Evolutionary conservation across 92 coral and sea anemone species (phyloP), one percentile per base, ranked within the genome.

Genomic region (Parazoanthus swiftii): DNA sequence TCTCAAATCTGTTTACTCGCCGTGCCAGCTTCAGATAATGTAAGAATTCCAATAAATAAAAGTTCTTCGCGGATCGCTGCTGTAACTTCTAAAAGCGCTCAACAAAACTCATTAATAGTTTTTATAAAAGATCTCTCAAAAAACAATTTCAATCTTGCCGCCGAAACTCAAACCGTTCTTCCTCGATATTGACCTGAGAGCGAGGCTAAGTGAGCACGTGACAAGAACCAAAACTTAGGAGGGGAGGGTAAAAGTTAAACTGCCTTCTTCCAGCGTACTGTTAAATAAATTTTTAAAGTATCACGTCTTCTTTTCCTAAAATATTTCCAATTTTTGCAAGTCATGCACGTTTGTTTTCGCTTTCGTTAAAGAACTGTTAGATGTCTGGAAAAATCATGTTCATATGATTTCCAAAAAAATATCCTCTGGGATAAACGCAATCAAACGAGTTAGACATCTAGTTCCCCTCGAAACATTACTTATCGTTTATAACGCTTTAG

Each of bases 81-180:
- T 76, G 10, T 20, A 76, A 37, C 36, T 13, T 16, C 48, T 81
- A 38, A 81, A 56, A 20, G 0, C 1, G 85, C 39, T 38, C n/a
- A 0, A 81, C 8, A 0, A 81, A 39, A 2, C 4, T 39, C 2
- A 39, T 39, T 39, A 4, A 39, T 0, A 39, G 4, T 39, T 39
- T 29, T 29, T 29, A 59, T 80, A 63, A 33, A 14, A 58, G 16
- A 14, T 3, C n/a, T 36, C 85, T 37, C n/a, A 11, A 58, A 15
- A 8, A 59, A 9, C 18, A 54, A 16, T 50, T 82, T 82, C 86
- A 70, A 70, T 70, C 86, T 83, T 70, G 66, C 86, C 86, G 86
- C 86, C 86, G 86, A 83, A 83, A 83, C 78, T 66, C 44, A 83
- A 82, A 68, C 86, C 86, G 86, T 82, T 82, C 86, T 42, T 38